phyloP scores from a whole-genome alignment of 2,113 vertebrate genomes.

The Neogobius melanostomus region DNA sequence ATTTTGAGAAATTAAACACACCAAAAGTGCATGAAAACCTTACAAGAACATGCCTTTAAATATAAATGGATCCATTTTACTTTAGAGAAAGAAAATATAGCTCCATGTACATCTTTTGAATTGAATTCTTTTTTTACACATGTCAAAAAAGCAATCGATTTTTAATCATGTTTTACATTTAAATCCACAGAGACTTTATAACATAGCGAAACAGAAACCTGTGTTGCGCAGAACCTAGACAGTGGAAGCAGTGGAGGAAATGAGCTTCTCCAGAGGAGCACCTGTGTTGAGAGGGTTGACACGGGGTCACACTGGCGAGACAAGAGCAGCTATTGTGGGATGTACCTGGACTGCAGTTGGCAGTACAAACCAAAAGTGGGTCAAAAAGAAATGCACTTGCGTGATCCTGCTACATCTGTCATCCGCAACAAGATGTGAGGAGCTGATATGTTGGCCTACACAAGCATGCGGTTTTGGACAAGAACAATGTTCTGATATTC shows the following conservation, averaged over 20 bases:
- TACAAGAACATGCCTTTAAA: too few relatives aligned
- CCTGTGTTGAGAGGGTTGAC: constrained; percentile 1
- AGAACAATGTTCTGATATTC: too few relatives aligned
- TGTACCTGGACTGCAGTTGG: not conserved
- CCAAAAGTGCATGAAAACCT: too few relatives aligned
- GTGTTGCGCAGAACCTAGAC: not conserved
- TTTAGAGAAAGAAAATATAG: too few relatives aligned
- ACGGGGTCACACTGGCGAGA: constrained; percentile 6
- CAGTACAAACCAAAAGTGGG: constrained; percentile 7
- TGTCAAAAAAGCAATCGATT: too few relatives aligned
- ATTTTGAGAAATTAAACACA: too few relatives aligned
- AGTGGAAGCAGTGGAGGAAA: not conserved
- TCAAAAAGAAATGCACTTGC: not conserved
- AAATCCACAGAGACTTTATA: not conserved
- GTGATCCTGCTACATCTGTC: not conserved
- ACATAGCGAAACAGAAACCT: not conserved
- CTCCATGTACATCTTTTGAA: too few relatives aligned
- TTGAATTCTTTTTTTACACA: too few relatives aligned
- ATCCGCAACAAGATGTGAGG: not conserved
- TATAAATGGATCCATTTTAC: too few relatives aligned
- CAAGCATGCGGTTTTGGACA: too few relatives aligned
- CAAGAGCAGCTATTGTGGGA: constrained; percentile 7
- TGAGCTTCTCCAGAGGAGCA: not conserved
- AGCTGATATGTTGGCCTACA: too few relatives aligned
- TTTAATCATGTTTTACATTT: not conserved